These are phyloP conservation scores for Panagrolaimus sp. DNA, from an alignment of 1,140 invertebrate species.

Conservation along the genomic window DNA sequence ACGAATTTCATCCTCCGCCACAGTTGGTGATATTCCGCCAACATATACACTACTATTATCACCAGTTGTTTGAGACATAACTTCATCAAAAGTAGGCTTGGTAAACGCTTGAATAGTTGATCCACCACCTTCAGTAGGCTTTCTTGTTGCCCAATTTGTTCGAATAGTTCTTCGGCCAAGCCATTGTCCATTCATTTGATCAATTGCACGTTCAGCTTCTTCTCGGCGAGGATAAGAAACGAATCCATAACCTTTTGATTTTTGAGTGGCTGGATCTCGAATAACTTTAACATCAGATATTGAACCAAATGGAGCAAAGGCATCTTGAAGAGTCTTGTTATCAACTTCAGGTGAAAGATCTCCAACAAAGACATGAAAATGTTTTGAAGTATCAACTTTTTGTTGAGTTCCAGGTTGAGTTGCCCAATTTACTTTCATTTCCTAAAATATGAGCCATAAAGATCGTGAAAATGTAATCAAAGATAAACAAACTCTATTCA, in stretches of 20 bases:
- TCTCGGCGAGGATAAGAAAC: conserved; percentile 97
- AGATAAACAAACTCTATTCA: conserved; percentile 71
- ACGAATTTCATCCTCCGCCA: conserved; percentile 93
- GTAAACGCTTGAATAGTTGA: background rate
- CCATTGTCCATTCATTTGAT: conserved; percentile 98
- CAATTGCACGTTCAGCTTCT: conserved; percentile 96
- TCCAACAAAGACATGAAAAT: conserved; percentile 98
- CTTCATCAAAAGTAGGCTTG: conserved; percentile 77
- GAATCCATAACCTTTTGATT: conserved; percentile 99
- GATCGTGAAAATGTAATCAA: background rate
- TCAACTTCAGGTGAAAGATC: conserved; percentile 98
- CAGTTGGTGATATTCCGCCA: too few species aligned
- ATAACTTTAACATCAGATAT: conserved; percentile 99
- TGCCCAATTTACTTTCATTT: conserved; percentile 99
- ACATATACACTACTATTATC: conserved; percentile 99
- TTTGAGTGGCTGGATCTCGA: conserved; percentile 90
- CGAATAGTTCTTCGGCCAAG: conserved; percentile 92
- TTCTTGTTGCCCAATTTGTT: conserved; percentile 97
- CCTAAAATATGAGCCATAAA: conserved; percentile 69
- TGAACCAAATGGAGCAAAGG: conserved; percentile 94
- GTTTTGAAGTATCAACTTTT: conserved; percentile 92
- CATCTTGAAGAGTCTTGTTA: conserved; percentile 88
- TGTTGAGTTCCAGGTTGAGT: conserved; percentile 91
- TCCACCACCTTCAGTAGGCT: conserved; percentile 65
- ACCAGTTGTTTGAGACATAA: conserved; percentile 91